These are phyloP conservation scores for Chaetura pelagica DNA, from an alignment of 2,113 vertebrate genomes.

Conservation along the genomic window DNA sequence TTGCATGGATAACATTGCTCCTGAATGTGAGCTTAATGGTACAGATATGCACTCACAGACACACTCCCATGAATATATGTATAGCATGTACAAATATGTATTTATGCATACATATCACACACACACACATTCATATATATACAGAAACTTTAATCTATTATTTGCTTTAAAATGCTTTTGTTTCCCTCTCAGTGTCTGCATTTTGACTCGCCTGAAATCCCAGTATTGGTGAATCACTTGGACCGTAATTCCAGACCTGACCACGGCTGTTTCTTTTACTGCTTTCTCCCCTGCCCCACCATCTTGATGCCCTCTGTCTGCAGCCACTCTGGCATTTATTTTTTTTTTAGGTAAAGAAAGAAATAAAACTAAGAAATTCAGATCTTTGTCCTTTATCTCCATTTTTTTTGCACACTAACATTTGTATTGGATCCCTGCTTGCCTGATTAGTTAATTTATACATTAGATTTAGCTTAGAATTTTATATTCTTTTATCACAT, in stretches of 20 bases:
- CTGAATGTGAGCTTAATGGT: neutral
- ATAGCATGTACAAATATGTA: neutral
- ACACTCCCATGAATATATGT: neutral
- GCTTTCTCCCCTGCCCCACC: neutral
- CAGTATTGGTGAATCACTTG: neutral
- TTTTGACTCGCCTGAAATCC: neutral
- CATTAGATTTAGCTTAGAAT: neutral
- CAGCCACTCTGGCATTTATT: neutral
- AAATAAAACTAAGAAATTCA: neutral
- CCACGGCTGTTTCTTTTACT: neutral
- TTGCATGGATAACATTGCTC: neutral
- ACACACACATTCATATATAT: neutral
- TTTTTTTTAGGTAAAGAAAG: neutral
- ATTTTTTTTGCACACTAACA: rapidly evolving
- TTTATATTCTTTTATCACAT: neutral
- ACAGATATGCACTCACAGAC: neutral
- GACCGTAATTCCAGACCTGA: neutral
- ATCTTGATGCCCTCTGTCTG: neutral
- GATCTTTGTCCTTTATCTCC: neutral
- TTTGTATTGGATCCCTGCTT: neutral
- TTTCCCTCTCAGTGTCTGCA: neutral
- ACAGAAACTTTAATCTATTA: neutral
- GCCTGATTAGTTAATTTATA: neutral
- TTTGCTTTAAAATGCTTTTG: neutral
- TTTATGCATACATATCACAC: neutral